Evolutionary conservation across 2,888 invertebrate species (phyloP), one percentile per base, ranked within the genome.

Genomic region (Cartodere bifasciata): DNA sequence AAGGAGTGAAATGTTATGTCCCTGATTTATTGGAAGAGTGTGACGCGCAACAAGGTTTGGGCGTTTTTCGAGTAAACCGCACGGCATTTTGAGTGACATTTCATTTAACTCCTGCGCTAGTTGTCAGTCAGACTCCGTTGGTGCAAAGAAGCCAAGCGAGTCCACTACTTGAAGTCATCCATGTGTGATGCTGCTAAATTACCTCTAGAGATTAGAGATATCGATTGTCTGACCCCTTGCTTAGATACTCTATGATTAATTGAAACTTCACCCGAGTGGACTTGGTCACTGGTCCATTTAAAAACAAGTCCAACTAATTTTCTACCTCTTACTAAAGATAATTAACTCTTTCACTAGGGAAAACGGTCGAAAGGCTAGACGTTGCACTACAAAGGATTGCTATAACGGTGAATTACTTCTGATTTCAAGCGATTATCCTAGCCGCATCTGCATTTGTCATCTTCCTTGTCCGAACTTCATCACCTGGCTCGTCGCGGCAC

Each of bases 51-150:
- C 58, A 60, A 52, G 56, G 46, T 50, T 53, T 56, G 57, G 58
- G 58, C 58, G 56, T 56, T 44, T 45, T 47, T 48, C 40, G 42
- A 46, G 52, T 50, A 50, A 48, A 53, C 52, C 49, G 44, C 49
- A 52, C 49, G 50, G 54, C 53, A 53, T 55, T 55, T 53, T 58
- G 60, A 62, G 51, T 60, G 62, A 62, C 62, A 52, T 62, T 60
- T 62, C 60, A 62, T 61, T 62, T 62, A 60, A 58, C 56, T 56
- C 54, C 54, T 54, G 51, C 52, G 47, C 50, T 44, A 48, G 48
- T 52, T 56, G 60, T 59, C 62, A 56, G 51, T 62, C 62, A 59
- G 46, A 47, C 37, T 43, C 41, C 48, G 44, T 39, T 54, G 52
- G 51, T 47, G 57, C 55, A 53, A 53, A 48, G 50, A 44, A 40